These are phyloP conservation scores for Platycercus adscitus DNA, from an alignment of 2,113 vertebrate genomes.

Conservation along the genomic window DNA sequence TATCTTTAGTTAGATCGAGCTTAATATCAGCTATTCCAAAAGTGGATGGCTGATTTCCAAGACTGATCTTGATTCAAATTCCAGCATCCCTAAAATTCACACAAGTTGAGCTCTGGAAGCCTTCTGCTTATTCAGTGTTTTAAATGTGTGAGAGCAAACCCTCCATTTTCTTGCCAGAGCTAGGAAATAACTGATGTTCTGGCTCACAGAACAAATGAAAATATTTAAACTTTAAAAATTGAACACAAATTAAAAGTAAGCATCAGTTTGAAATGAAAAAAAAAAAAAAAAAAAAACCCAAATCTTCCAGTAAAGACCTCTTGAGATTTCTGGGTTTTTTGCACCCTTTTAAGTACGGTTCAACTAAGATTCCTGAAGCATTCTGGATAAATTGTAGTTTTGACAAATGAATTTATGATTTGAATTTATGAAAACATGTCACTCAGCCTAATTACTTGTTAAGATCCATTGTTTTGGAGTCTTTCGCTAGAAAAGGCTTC, in stretches of 20 bases:
- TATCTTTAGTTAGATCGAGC: neutral
- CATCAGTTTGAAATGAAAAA: neutral
- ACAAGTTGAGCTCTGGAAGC: neutral
- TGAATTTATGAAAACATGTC: constrained; percentile 31
- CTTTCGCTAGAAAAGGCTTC: neutral
- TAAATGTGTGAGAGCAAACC: neutral
- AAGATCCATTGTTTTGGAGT: constrained; percentile 2
- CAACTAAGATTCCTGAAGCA: neutral
- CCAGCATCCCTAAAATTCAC: neutral
- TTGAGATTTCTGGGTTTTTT: neutral
- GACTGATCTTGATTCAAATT: neutral
- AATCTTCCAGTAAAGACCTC: neutral
- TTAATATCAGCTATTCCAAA: neutral
- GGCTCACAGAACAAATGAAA: neutral
- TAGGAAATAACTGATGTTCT: neutral
- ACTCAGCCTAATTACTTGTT: constrained; percentile 14
- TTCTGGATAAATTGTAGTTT: neutral
- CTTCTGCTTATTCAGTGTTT: neutral
- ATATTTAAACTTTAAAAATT: neutral
- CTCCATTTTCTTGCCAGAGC: neutral
- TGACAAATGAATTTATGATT: constrained; percentile 17
- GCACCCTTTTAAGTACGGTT: neutral
- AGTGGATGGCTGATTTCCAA: neutral
- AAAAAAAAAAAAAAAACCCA: too few relatives aligned
- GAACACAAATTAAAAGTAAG: neutral